These are phyloP conservation scores for Nixonia krombeini DNA, from an alignment of 1,140 invertebrate genomes.

Conservation along the genomic window DNA sequence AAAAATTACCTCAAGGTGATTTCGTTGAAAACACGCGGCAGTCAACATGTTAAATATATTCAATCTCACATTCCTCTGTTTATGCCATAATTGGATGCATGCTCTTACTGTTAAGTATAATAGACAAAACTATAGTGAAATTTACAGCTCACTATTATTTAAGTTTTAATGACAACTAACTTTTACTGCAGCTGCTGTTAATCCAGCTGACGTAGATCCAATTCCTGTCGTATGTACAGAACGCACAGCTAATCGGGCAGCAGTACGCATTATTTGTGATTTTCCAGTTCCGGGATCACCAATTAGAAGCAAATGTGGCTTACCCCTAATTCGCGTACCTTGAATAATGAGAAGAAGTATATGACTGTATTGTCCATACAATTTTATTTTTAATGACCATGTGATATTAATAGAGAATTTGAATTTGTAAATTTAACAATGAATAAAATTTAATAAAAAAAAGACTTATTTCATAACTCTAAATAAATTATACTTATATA, in stretches of 20 bases:
- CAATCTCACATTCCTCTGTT: too few species aligned
- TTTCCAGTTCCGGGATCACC: slow-evolving; percentile 95
- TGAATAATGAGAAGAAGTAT: too few species aligned
- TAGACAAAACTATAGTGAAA: background rate
- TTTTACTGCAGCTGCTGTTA: slow-evolving; percentile 89
- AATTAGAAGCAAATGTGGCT: slow-evolving; percentile 89
- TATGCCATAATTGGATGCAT: too few species aligned
- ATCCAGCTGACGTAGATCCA: slow-evolving; percentile 88
- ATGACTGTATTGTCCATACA: background rate
- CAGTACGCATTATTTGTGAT: slow-evolving; percentile 88
- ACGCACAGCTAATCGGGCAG: slow-evolving; percentile 80
- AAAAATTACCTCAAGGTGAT: too few species aligned
- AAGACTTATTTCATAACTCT: slow-evolving; percentile 7
- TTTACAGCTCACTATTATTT: background rate
- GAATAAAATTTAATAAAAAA: slow-evolving; percentile 5
- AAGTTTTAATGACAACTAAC: slow-evolving; percentile 65
- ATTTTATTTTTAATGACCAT: background rate
- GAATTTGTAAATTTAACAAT: too few species aligned
- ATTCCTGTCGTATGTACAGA: slow-evolving; percentile 89
- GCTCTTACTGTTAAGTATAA: too few species aligned
- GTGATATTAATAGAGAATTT: too few species aligned
- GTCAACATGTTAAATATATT: too few species aligned
- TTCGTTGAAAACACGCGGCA: background rate
- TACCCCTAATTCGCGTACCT: slow-evolving; percentile 76
- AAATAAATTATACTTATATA: too few species aligned